Percentiles rank a stretch among this genome's conserved stretches.
These are phyloP conservation scores for Ichneumoninae sp. DNA, from an alignment of 2,888 invertebrate genomes.

Conservation along the genomic window DNA sequence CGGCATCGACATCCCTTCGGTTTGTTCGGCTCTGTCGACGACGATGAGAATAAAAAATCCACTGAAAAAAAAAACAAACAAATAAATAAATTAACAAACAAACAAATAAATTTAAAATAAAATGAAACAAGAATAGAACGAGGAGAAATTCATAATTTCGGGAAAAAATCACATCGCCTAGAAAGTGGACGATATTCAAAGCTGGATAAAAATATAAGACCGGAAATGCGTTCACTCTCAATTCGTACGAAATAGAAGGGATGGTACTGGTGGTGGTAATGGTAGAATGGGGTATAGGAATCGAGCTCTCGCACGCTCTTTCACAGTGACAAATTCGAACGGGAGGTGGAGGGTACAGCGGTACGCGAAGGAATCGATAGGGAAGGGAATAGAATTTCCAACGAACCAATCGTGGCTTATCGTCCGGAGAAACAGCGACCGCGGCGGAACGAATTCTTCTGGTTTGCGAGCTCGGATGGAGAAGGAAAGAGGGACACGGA, in stretches of 20 bases:
- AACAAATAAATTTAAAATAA: neutral
- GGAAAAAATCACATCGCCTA: conserved; percentile 37
- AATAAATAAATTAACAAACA: neutral
- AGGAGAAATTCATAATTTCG: conserved; percentile 48
- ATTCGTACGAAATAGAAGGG: conserved; percentile 59
- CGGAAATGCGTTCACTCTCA: conserved; percentile 52
- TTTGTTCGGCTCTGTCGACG: neutral
- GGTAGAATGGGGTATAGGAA: conserved; percentile 56
- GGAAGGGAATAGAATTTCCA: conserved; percentile 67
- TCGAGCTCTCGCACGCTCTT: conserved; percentile 60
- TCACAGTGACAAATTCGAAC: conserved; percentile 68
- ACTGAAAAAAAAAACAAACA: neutral
- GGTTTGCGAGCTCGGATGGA: conserved; percentile 40
- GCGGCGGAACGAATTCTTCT: conserved; percentile 65
- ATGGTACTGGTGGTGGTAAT: conserved; percentile 1
- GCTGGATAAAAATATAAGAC: conserved; percentile 37
- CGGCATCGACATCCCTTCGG: neutral
- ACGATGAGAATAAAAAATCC: neutral
- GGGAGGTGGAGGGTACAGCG: conserved; percentile 45
- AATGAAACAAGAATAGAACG: neutral
- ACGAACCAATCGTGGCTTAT: conserved; percentile 69
- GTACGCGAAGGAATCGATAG: conserved; percentile 57
- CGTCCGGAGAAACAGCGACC: conserved; percentile 68
- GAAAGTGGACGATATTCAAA: conserved; percentile 57
- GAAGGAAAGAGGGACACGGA: conserved; percentile 38